phyloP scores from a whole-genome alignment of 2,797 vertebrate genomes.

The Centropyge bicolor region DNA sequence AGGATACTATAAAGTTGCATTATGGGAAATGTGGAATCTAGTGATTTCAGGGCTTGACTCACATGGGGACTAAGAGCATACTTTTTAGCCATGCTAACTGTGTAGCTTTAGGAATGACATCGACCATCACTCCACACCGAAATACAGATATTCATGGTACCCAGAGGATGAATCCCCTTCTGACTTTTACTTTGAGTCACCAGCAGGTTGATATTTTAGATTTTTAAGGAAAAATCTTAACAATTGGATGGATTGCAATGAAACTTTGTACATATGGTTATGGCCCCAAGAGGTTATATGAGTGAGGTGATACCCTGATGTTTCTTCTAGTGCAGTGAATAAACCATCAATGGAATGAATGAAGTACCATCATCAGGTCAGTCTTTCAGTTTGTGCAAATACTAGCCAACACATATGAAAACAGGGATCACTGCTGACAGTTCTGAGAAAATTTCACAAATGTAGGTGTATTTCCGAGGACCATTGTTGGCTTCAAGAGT shows the following conservation, averaged over 20 bases:
- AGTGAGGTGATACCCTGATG: neutral
- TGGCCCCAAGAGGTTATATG: neutral
- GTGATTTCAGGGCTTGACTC: too few relatives aligned
- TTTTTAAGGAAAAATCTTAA: neutral
- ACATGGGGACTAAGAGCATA: neutral
- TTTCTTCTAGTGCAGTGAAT: neutral
- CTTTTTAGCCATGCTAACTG: neutral
- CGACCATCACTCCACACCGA: neutral
- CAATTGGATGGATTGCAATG: neutral
- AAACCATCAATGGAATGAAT: too few relatives aligned
- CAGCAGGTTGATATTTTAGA: neutral
- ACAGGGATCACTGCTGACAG: neutral
- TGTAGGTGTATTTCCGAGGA: conserved; percentile 1
- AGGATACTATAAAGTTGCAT: neutral
- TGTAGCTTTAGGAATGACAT: neutral
- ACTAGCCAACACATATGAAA: neutral
- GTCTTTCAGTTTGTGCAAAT: neutral
- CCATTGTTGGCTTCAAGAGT: neutral
- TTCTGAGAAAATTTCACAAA: neutral
- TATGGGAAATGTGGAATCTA: neutral
- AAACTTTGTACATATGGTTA: neutral
- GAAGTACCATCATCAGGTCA: neutral
- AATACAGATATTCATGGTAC: too few relatives aligned
- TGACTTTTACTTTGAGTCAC: neutral
- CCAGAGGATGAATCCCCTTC: too few relatives aligned